Evolutionary conservation across 2,797 vertebrate genomes (phyloP), one percentile per base, ranked within the genome.

Genomic region (Onychomys arenicola): DNA sequence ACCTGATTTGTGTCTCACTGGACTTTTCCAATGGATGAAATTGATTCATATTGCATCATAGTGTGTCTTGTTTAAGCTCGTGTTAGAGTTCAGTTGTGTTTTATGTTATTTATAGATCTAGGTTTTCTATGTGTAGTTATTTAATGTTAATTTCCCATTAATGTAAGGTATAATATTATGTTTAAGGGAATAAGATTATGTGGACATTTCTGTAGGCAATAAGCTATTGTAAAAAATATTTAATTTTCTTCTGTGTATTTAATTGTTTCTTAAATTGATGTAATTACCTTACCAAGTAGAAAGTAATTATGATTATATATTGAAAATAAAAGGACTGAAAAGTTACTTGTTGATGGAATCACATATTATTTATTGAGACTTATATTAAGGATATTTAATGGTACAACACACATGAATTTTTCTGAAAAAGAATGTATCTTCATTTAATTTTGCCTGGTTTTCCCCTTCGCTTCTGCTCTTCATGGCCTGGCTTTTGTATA

Each of bases 31-130:
- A 85, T 97, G 90, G 80, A 95, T 96, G 55, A 27, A 92, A 49
- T 97, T 98, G 98, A 98, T 98, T 98, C 98, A 98, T 98, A 98
- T 98, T 98, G 98, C 98, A 98, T 98, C 96, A 0, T 91, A 94
- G 65, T 96, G 98, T 98, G 97, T 98, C 98, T 98, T 97, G 71
- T 98, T 98, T 97, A 98, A 98, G 98, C 98, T 88, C 90, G 95
- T 57, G 4, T 97, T 96, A 75, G 85, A 92, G 87, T 95, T 92
- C 75, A 82, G 91, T 59, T 97, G 17, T 94, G 94, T 97, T 94
- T 90, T 96, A 96, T 97, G 71, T 97, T 98, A 98, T 98, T 98
- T 97, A 96, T 96, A 80, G 89, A 75, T 91, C n/a, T 82, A 34
- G 10, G 8, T 67, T 81, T 89, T 93, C 46, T 95, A n/a, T 97